These are phyloP conservation scores for Allygus modestus DNA, from an alignment of 2,888 invertebrate genomes.

Conservation along the genomic window DNA sequence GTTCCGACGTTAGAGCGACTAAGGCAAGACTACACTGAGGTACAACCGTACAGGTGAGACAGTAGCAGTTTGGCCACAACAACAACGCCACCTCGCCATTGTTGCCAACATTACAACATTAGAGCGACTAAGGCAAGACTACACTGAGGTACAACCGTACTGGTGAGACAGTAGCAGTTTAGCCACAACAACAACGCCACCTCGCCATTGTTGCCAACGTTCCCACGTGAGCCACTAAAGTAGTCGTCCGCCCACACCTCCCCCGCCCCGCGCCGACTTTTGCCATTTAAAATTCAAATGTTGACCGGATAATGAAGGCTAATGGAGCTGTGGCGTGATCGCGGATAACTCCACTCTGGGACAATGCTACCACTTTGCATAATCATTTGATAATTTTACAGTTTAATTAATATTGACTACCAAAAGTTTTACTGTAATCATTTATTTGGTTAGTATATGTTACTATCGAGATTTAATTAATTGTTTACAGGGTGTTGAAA, in stretches of 20 bases:
- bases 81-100: background rate
- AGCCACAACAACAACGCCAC: background rate
- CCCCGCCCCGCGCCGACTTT: background rate
- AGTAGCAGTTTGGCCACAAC: conserved; percentile 1
- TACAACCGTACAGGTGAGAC: no score
- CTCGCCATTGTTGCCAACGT: conserved; percentile 44
- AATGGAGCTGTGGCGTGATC: conserved; percentile 48
- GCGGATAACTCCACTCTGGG: background rate
- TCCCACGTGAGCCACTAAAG: conserved; percentile 24
- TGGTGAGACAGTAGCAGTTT: conserved; percentile 13
- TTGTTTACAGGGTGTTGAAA: no score
- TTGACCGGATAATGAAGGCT: conserved; percentile 46
- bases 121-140: background rate
- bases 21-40: no score
- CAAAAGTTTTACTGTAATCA: no score
- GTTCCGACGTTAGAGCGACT: no score
- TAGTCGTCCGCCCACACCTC: conserved; percentile 52
- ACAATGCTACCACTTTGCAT: conserved; percentile 31
- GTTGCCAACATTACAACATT: no score
- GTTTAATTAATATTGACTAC: no score
- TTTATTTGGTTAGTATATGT: no score
- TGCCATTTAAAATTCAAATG: conserved; percentile 56
- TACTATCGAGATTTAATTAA: no score
- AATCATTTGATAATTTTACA: no score
- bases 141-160: no score